Conservation (phyloP, 2,888 invertebrate genomes). For the Volucella inflata region DNA sequence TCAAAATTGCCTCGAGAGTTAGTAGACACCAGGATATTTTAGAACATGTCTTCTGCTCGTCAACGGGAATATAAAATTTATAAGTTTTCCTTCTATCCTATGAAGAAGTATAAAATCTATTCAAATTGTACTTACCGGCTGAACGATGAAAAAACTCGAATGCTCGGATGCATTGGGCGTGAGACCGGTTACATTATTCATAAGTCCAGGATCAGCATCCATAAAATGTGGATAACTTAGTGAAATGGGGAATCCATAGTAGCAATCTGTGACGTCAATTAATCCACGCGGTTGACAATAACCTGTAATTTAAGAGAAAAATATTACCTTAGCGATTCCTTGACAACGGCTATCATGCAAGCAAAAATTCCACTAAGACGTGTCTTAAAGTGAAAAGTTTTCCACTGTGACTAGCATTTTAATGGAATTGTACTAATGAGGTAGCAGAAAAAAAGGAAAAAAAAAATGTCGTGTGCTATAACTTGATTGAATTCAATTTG, state of each 20-base stretch:
- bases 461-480: slow-evolving; percentile 55
- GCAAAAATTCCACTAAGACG: slow-evolving; percentile 20
- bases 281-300: slow-evolving; percentile 90
- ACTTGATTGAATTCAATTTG: slow-evolving; percentile 17
- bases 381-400: slow-evolving; percentile 21
- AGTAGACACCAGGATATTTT: no score
- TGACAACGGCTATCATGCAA: not conserved
- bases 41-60: no score
- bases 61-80: no score
- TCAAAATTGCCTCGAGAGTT: no score
- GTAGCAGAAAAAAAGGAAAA: slow-evolving; percentile 1
- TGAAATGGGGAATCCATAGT: slow-evolving; percentile 95
- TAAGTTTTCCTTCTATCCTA: no score
- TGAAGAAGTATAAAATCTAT: no score
- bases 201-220: slow-evolving; percentile 87
- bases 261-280: slow-evolving; percentile 93
- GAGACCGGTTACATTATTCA: slow-evolving; percentile 88
- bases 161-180: slow-evolving; percentile 87
- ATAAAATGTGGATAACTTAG: slow-evolving; percentile 95
- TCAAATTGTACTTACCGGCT: slow-evolving; percentile 87
- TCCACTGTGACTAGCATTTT: slow-evolving; percentile 35
- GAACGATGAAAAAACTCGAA: slow-evolving; percentile 89
- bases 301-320: slow-evolving; percentile 81
- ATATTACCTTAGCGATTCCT: slow-evolving; percentile 22
- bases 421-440: slow-evolving; percentile 55